Percentiles rank a stretch among this genome's conserved stretches.
phyloP scores from a whole-genome alignment of 2,113 vertebrate species.

The Dicentrarchus labrax region DNA sequence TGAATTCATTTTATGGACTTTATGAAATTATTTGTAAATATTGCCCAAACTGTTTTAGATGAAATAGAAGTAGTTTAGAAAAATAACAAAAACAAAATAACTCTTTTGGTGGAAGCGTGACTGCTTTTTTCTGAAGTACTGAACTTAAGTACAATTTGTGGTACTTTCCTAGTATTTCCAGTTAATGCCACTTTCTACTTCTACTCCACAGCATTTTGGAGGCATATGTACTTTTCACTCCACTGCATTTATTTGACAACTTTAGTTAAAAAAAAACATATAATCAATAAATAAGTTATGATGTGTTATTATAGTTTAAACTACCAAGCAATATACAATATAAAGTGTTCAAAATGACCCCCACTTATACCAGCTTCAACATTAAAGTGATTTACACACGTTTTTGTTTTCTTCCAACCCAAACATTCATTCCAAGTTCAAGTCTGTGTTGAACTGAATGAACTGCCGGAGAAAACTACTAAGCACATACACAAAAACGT shows the following conservation, averaged over 20 bases:
- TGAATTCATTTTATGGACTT: neutral
- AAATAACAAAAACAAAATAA: no score
- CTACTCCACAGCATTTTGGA: neutral
- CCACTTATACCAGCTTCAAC: neutral
- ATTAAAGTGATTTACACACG: neutral
- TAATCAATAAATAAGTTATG: no score
- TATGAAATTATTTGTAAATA: neutral
- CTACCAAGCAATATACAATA: neutral
- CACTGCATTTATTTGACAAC: no score
- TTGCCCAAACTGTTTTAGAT: neutral
- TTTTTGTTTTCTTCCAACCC: neutral
- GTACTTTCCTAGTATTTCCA: neutral
- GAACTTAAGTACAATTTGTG: no score
- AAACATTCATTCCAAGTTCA: neutral
- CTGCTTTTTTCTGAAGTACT: neutral
- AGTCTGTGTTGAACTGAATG: constrained; percentile 13
- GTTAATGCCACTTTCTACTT: no score
- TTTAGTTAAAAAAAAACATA: no score
- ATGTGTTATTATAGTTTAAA: neutral
- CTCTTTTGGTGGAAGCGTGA: neutral
- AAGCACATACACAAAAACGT: constrained; percentile 1
- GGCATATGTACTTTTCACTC: neutral
- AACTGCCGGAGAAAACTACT: constrained; percentile 14
- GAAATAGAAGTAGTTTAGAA: neutral
- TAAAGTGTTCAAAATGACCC: neutral